Conservation (phyloP, 92 coral and sea anemone genomes). For the Epizoanthus ramosus region DNA sequence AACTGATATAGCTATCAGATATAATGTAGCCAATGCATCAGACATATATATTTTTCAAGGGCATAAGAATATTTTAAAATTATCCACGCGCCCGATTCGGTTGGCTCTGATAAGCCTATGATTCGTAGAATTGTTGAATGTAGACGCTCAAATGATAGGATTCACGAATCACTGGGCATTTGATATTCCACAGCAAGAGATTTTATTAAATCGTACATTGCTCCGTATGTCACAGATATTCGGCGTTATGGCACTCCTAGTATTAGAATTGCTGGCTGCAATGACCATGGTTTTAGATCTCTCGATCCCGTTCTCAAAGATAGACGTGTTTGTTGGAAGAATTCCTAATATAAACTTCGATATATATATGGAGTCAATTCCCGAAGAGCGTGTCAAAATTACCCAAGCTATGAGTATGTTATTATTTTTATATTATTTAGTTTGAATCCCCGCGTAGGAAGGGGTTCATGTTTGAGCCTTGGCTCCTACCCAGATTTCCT, state of each 20-base stretch:
- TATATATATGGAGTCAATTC: constrained; percentile 30
- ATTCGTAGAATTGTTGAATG: constrained; percentile 28
- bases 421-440: constrained; percentile 2
- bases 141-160: constrained; percentile 7
- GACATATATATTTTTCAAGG: not conserved
- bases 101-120: constrained; percentile 2
- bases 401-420: constrained; percentile 26
- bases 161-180: constrained; percentile 37
- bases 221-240: constrained; percentile 32
- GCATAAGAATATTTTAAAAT: constrained; percentile 17
- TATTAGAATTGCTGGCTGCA: constrained; percentile 39
- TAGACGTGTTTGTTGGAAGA: constrained; percentile 43
- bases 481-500: no score
- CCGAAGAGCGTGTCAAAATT: constrained; percentile 35
- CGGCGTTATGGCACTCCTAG: constrained; percentile 43
- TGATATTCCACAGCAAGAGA: constrained; percentile 25
- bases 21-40: constrained; percentile 18
- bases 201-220: constrained; percentile 33
- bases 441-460: constrained; percentile 18
- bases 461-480: constrained; percentile 19
- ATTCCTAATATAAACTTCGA: constrained; percentile 41
- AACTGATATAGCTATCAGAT: constrained; percentile 5
- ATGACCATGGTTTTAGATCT: constrained; percentile 35
- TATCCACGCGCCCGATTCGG: constrained; percentile 29
- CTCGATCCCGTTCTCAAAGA: no score